A percentile compares a stretch with the other conserved stretches of the same genome.
These are phyloP conservation scores for Drosophila borborema DNA, from an alignment of 2,888 invertebrate genomes.

Conservation along the genomic window DNA sequence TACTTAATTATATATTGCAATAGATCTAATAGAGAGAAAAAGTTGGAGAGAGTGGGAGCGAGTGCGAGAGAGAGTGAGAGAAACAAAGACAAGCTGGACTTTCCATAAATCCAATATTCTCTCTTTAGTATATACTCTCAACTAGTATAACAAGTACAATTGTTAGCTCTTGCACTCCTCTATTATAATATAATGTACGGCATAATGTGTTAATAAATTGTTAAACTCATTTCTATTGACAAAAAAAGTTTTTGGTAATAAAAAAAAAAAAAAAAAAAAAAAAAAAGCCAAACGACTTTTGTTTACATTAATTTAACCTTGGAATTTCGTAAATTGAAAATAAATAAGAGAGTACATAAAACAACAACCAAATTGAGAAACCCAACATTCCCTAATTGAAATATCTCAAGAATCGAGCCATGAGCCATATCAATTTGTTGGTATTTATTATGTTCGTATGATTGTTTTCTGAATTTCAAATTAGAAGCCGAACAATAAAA, in stretches of 20 bases:
- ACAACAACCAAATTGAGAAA: slow-evolving; percentile 6
- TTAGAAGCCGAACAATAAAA: slow-evolving; percentile 8
- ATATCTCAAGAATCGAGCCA: slow-evolving; percentile 10
- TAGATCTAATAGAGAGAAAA: background rate
- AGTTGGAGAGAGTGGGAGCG: no score
- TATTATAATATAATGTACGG: slow-evolving; percentile 4
- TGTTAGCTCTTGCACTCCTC: slow-evolving; percentile 21
- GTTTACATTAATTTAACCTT: slow-evolving; percentile 62
- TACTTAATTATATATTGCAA: background rate
- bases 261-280: background rate
- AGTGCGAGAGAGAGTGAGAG: background rate
- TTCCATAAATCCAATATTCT: background rate
- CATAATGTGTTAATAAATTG: slow-evolving; percentile 47
- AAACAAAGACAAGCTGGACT: background rate
- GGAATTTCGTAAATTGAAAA: slow-evolving; percentile 8
- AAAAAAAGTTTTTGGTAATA: background rate
- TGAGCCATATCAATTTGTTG: slow-evolving; percentile 22
- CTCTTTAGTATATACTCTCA: no score
- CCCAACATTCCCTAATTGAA: slow-evolving; percentile 24
- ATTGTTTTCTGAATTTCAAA: slow-evolving; percentile 10
- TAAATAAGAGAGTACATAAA: background rate
- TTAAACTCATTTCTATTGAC: slow-evolving; percentile 21
- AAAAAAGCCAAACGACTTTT: slow-evolving; percentile 4
- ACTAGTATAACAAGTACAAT: background rate
- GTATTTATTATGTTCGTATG: slow-evolving; percentile 5